Evolutionary conservation across 2,797 vertebrate species (phyloP).

Genomic region (Acanthiza pusilla): DNA sequence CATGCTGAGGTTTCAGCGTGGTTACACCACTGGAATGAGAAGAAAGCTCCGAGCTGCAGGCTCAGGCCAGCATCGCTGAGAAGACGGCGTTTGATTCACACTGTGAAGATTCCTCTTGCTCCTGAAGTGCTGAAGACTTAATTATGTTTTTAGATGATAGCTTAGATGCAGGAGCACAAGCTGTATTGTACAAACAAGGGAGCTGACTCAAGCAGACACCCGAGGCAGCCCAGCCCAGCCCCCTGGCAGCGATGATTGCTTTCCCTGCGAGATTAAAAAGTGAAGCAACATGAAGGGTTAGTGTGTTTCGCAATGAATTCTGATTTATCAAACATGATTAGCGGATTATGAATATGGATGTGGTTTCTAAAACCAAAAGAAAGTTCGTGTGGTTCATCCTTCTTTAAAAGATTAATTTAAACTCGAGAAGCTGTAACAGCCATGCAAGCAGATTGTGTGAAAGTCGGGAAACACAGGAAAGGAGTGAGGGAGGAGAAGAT

Average conservation of each 20-base stretch:
- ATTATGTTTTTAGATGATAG: conserved; percentile 41
- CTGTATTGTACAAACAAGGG: background rate
- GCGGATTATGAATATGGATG: conserved; percentile 72
- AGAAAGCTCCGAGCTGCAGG: background rate
- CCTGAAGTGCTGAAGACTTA: conserved; percentile 37
- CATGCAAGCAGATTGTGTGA: background rate
- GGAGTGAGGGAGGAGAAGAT: background rate
- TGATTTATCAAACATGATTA: conserved; percentile 69
- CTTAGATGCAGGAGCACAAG: conserved; percentile 6
- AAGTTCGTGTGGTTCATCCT: conserved; percentile 49
- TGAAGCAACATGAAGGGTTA: conserved; percentile 49
- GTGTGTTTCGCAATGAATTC: conserved; percentile 54
- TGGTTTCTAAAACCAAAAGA: conserved; percentile 63
- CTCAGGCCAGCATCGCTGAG: background rate
- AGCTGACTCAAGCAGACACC: conserved; percentile 24
- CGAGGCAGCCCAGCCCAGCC: conserved; percentile 44
- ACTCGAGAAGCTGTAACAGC: background rate
- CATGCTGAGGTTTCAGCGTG: background rate
- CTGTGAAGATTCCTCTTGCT: background rate
- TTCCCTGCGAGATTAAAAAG: conserved; percentile 36
- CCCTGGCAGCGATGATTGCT: conserved; percentile 19
- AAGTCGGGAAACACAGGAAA: background rate
- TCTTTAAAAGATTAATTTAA: conserved; percentile 61
- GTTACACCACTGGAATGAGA: background rate
- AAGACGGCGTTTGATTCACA: background rate